A percentile compares a stretch with the other conserved stretches of the same genome.
phyloP scores from a whole-genome alignment of 2,797 vertebrate genomes.

The Gobionotothen gibberifrons region DNA sequence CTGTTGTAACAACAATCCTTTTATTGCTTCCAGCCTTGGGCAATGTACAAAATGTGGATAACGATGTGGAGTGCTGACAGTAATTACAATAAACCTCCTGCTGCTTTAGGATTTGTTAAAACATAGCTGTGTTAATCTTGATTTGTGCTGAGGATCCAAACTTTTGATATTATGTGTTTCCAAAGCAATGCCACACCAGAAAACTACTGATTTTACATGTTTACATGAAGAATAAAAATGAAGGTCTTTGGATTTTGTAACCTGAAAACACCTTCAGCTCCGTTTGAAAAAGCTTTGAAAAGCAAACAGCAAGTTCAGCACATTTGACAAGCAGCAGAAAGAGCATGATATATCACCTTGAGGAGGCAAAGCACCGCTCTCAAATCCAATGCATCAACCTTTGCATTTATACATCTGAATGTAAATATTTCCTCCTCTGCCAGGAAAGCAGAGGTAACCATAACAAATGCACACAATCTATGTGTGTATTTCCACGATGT shows the following conservation, averaged over 20 bases:
- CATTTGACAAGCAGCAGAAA: constrained; percentile 67
- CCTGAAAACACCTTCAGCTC: constrained; percentile 40
- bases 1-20: constrained; percentile 15
- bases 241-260: constrained; percentile 31
- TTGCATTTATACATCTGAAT: constrained; percentile 51
- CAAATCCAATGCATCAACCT: constrained; percentile 54
- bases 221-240: constrained; percentile 31
- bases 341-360: constrained; percentile 66
- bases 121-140: constrained; percentile 6
- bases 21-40: constrained; percentile 18
- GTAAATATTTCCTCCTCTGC: constrained; percentile 44
- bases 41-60: constrained; percentile 3
- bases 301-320: constrained; percentile 63
- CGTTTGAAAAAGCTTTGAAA: constrained; percentile 47
- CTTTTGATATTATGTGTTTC: constrained; percentile 16
- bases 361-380: constrained; percentile 30
- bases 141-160: constrained; percentile 26
- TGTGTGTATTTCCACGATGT: constrained; percentile 57
- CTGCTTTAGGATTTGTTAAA: constrained; percentile 28
- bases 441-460: constrained; percentile 51
- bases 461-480: constrained; percentile 64
- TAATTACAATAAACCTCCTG: constrained; percentile 25
- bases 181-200: constrained; percentile 10
- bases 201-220: constrained; percentile 21
- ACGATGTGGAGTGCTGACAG: neutral